Evolutionary conservation across 2,113 vertebrate species (phyloP).

Genomic region (Numida meleagris): DNA sequence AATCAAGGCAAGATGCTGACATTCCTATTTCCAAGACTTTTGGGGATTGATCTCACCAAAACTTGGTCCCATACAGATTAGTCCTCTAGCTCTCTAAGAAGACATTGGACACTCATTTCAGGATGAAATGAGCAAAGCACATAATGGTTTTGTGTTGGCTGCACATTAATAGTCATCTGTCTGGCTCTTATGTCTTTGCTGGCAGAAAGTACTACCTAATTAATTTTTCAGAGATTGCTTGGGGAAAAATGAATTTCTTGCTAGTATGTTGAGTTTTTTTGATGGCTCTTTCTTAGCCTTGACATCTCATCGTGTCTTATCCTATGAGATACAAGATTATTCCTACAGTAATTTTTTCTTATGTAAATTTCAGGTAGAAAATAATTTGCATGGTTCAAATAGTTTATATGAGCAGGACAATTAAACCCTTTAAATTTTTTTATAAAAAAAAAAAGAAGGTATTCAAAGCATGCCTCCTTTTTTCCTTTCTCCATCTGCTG

Average conservation of each 20-base stretch:
- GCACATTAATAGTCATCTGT: not conserved
- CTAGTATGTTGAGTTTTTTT: not conserved
- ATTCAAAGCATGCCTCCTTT: not conserved
- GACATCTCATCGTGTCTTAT: not conserved
- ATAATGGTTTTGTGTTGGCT: not conserved
- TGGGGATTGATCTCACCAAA: not conserved
- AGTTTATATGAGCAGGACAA: not conserved
- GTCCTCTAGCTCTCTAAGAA: not conserved
- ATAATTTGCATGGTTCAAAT: not conserved
- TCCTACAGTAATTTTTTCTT: not conserved
- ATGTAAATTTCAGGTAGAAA: not conserved
- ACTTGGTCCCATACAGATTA: not conserved
- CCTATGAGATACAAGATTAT: not conserved
- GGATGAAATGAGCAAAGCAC: not conserved
- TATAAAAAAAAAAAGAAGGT: not conserved
- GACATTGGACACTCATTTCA: not conserved
- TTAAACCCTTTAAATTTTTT: not conserved
- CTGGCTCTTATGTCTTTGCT: not conserved
- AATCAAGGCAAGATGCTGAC: not conserved
- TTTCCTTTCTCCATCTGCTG: not conserved
- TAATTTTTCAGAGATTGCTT: not conserved
- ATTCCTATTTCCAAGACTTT: not conserved
- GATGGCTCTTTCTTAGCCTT: not conserved
- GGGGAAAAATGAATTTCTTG: not conserved
- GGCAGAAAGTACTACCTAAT: not conserved